Conservation (phyloP, 1,140 invertebrate genomes). For the Mycetomoellerius zeteki region DNA sequence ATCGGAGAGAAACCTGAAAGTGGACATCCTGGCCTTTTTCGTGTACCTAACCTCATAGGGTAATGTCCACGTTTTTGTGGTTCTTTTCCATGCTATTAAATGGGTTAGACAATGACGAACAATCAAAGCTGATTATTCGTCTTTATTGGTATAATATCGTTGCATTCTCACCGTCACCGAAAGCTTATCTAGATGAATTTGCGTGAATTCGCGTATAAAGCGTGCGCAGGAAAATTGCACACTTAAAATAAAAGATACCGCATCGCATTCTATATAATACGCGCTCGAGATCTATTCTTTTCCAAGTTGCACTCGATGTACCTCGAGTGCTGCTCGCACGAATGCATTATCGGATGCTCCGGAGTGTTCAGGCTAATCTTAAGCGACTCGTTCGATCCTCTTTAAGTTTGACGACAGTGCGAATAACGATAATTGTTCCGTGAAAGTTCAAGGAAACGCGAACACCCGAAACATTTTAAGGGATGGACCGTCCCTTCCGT, state of each 20-base stretch:
- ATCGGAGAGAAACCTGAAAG: too few species aligned
- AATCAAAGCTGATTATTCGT: too few species aligned
- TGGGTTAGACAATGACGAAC: too few species aligned
- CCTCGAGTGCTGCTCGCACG: background rate
- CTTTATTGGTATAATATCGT: too few species aligned
- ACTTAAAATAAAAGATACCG: constrained; percentile 25
- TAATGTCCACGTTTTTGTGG: too few species aligned
- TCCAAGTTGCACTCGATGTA: constrained; percentile 1
- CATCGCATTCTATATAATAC: background rate
- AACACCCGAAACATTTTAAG: background rate
- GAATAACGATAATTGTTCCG: background rate
- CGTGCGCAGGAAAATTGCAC: background rate
- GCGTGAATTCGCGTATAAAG: constrained; percentile 14
- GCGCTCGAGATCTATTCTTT: background rate
- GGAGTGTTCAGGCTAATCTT: background rate
- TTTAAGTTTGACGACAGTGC: background rate
- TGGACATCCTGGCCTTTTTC: too few species aligned
- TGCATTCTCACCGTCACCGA: background rate
- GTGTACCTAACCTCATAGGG: too few species aligned
- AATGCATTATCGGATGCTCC: background rate
- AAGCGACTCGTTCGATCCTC: background rate
- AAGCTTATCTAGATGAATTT: background rate
- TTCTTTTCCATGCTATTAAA: too few species aligned
- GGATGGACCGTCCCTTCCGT: background rate
- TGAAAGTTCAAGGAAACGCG: background rate